These are phyloP conservation scores for Caenorhabditis imperialis DNA, from an alignment of 2,888 invertebrate genomes.

Conservation along the genomic window DNA sequence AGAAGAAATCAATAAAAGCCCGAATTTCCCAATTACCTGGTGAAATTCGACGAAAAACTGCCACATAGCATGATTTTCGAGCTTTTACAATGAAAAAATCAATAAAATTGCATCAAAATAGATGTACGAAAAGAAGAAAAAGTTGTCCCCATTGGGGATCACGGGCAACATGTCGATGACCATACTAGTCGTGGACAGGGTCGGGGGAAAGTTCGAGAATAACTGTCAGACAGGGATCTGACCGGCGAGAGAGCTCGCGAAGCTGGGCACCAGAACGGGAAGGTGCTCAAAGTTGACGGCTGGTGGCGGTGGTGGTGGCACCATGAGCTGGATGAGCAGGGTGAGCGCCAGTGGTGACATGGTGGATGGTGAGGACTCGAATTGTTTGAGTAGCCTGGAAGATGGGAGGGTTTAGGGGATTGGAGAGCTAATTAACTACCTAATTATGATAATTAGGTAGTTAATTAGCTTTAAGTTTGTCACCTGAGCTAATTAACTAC, in stretches of 20 bases:
- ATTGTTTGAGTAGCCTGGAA: slow-evolving; percentile 34
- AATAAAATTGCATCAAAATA: slow-evolving; percentile 25
- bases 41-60: no score
- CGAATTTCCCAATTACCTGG: no score
- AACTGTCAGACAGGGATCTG: no score
- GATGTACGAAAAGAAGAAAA: slow-evolving; percentile 22
- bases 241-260: no score
- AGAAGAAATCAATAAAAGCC: no score
- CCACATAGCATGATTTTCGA: slow-evolving; percentile 1
- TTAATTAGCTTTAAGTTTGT: no score
- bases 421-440: no score
- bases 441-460: no score
- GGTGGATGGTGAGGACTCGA: neutral
- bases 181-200: slow-evolving; percentile 38
- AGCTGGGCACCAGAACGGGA: no score
- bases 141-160: slow-evolving; percentile 61
- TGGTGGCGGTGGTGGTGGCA: neutral
- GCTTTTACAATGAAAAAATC: no score
- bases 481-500: no score
- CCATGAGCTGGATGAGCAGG: neutral
- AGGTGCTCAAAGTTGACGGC: no score
- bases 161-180: slow-evolving; percentile 41
- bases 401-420: neutral
- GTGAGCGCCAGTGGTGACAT: slow-evolving; percentile 2
- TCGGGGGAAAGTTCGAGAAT: slow-evolving; percentile 16